Conservation (phyloP, 1,140 invertebrate genomes). For the Aplysia californica region DNA sequence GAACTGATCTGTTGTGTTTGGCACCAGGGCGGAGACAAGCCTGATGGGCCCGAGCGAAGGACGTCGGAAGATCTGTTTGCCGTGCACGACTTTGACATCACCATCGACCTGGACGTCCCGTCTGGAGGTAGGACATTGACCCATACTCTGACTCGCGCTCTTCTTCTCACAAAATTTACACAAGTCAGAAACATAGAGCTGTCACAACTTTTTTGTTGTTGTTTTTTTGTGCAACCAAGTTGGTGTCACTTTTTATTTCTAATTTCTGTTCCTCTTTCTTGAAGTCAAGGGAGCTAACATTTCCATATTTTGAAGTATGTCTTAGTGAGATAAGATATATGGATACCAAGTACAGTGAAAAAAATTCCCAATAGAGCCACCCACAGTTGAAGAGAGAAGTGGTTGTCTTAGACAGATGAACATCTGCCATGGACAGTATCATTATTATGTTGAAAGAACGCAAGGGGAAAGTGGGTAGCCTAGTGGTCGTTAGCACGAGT, state of each 20-base stretch:
- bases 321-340: too few relatives aligned
- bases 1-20: too few relatives aligned
- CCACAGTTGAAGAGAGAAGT: too few relatives aligned
- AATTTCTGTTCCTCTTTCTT: neutral
- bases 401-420: too few relatives aligned
- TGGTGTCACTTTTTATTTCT: neutral
- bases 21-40: conserved; percentile 24
- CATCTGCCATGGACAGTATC: too few relatives aligned
- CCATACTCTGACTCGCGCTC: too few relatives aligned
- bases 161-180: too few relatives aligned
- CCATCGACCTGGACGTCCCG: conserved; percentile 80
- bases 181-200: neutral
- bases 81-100: conserved; percentile 97
- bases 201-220: neutral
- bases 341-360: too few relatives aligned
- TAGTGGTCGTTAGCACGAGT: too few relatives aligned
- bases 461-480: too few relatives aligned
- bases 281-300: neutral
- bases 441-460: too few relatives aligned
- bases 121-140: conserved; percentile 73
- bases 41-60: conserved; percentile 34
- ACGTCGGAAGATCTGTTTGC: conserved; percentile 81
- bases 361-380: too few relatives aligned
- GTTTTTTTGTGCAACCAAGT: neutral
- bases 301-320: neutral